phyloP scores from a whole-genome alignment of 1,140 invertebrate species.

The Chymomyza costata region DNA sequence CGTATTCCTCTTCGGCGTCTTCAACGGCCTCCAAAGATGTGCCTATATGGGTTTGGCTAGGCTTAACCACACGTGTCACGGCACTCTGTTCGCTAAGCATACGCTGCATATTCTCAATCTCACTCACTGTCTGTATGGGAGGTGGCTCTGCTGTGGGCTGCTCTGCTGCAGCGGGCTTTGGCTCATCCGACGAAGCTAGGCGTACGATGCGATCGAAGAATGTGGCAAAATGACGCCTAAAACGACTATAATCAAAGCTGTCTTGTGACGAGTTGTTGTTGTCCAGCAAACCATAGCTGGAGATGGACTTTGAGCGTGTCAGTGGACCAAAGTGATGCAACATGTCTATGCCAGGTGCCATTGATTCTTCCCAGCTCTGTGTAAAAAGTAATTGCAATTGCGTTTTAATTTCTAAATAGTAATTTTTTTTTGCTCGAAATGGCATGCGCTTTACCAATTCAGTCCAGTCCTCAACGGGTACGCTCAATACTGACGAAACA shows the following conservation, averaged over 20 bases:
- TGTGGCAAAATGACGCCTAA: constrained; percentile 56
- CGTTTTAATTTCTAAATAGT: not conserved
- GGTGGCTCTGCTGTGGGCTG: not conserved
- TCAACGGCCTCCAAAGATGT: constrained; percentile 61
- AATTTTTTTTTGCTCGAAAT: not conserved
- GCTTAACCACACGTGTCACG: constrained; percentile 10
- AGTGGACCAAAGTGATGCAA: constrained; percentile 70
- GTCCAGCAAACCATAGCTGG: constrained; percentile 48
- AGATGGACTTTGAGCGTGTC: constrained; percentile 56
- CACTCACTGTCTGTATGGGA: constrained; percentile 18
- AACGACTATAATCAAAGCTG: constrained; percentile 62
- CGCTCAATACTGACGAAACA: constrained; percentile 51
- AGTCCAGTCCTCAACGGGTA: constrained; percentile 66
- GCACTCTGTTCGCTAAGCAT: constrained; percentile 40
- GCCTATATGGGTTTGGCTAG: constrained; percentile 26
- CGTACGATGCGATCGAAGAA: constrained; percentile 67
- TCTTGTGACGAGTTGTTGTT: constrained; percentile 28
- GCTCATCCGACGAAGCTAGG: constrained; percentile 41
- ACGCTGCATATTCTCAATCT: constrained; percentile 45
- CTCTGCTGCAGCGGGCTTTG: not conserved
- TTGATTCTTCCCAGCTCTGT: constrained; percentile 73
- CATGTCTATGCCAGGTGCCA: constrained; percentile 71
- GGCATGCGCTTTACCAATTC: constrained; percentile 44
- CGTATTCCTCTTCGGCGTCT: constrained; percentile 65
- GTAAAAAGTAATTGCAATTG: not conserved